These are phyloP conservation scores for Taphrorychus bicolor DNA, from an alignment of 2,888 invertebrate species.

Conservation along the genomic window DNA sequence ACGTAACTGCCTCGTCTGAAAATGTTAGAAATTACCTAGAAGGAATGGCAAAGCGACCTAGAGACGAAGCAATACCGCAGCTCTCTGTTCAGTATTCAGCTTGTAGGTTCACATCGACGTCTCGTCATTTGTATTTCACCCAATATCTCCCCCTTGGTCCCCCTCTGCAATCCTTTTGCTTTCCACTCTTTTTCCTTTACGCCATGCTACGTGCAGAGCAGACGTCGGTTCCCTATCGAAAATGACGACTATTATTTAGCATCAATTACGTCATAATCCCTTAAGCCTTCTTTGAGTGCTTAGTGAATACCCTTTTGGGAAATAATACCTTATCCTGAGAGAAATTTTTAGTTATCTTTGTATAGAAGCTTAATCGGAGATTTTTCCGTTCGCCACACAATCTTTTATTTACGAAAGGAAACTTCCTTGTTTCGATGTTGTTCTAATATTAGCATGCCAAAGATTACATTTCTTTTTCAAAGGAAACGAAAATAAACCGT, in stretches of 20 bases:
- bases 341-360: too few species aligned
- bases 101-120: conserved; percentile 50
- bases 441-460: not conserved
- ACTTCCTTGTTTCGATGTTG: not conserved
- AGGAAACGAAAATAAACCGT: not conserved
- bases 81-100: conserved; percentile 51
- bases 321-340: not conserved
- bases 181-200: conserved; percentile 37
- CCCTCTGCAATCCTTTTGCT: conserved; percentile 38
- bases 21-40: conserved; percentile 47
- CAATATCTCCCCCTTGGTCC: conserved; percentile 45
- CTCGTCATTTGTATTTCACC: conserved; percentile 53
- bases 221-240: conserved; percentile 44
- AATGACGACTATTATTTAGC: conserved; percentile 45
- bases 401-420: not conserved
- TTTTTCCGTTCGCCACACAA: not conserved
- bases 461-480: not conserved
- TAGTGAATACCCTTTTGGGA: not conserved
- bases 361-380: not conserved
- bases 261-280: conserved; percentile 17
- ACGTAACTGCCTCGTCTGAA: conserved; percentile 44
- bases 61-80: conserved; percentile 45
- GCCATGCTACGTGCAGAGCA: conserved; percentile 47
- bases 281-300: not conserved
- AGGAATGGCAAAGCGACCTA: conserved; percentile 45